A percentile compares a stretch with the other conserved stretches of the same genome.
These are phyloP conservation scores for Sorex araneus DNA, from an alignment of 2,113 vertebrate genomes.

Conservation along the genomic window DNA sequence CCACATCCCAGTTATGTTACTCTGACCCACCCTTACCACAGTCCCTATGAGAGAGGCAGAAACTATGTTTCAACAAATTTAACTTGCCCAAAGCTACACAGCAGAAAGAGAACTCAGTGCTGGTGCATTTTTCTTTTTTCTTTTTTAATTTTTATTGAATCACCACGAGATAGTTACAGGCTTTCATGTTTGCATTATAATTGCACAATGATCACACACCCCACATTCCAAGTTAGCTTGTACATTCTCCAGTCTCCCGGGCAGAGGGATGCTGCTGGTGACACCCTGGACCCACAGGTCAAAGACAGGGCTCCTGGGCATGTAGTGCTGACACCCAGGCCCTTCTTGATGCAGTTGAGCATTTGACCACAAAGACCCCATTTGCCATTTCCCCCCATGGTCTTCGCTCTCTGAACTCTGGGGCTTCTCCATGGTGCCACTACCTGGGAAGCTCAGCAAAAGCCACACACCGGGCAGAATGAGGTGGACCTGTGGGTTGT, in stretches of 20 bases:
- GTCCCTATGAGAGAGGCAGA: constrained; percentile 20
- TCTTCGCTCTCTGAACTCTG: neutral
- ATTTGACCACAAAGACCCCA: neutral
- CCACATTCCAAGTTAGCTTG: neutral
- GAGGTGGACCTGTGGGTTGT: neutral
- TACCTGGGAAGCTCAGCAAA: neutral
- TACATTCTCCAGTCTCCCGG: neutral
- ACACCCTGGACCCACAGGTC: neutral
- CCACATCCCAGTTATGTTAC: neutral
- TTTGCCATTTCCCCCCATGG: neutral
- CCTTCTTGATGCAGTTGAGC: neutral
- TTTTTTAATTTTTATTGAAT: too few relatives aligned
- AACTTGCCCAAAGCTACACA: neutral
- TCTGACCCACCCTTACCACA: neutral
- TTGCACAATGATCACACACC: too few relatives aligned
- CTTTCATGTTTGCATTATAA: too few relatives aligned
- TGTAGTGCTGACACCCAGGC: neutral
- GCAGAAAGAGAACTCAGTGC: too few relatives aligned
- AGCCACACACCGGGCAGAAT: neutral
- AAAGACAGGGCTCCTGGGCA: neutral
- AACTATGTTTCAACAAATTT: neutral
- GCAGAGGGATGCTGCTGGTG: neutral
- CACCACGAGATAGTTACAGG: too few relatives aligned
- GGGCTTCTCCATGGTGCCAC: neutral
- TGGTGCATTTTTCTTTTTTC: too few relatives aligned